phyloP scores from a whole-genome alignment of 2,113 vertebrate genomes.

The Collichthys lucidus region DNA sequence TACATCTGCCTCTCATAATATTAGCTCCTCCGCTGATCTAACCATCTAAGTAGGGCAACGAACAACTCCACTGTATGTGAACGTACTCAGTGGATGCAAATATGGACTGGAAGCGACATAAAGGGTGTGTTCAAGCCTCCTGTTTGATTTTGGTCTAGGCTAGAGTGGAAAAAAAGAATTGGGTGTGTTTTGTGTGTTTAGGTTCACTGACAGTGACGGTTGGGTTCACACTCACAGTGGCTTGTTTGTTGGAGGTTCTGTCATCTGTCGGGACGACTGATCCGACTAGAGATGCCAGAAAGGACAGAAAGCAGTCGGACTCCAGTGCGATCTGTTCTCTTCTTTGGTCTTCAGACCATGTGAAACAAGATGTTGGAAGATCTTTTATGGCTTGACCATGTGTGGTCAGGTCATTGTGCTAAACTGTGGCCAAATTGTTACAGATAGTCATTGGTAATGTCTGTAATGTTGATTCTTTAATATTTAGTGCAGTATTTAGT shows the following conservation, averaged over 20 bases:
- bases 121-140: background rate
- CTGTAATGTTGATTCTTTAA: no score
- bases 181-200: background rate
- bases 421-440: no score
- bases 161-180: background rate
- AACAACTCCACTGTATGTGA: background rate
- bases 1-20: constrained; percentile 77
- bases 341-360: no score
- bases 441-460: no score
- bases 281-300: no score
- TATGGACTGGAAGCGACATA: background rate
- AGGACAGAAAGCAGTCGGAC: no score
- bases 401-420: no score
- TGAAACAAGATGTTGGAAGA: no score
- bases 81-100: background rate
- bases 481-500: no score
- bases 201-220: background rate
- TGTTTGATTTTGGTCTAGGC: background rate
- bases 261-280: background rate
- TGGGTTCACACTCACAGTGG: background rate
- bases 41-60: constrained; percentile 28
- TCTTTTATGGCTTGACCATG: no score
- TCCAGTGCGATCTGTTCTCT: background rate
- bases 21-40: constrained; percentile 64
- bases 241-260: background rate